Percentiles rank a stretch among this genome's conserved stretches.
Conservation (phyloP, 2,888 invertebrate species). For the Drosophila austrosaltans region DNA sequence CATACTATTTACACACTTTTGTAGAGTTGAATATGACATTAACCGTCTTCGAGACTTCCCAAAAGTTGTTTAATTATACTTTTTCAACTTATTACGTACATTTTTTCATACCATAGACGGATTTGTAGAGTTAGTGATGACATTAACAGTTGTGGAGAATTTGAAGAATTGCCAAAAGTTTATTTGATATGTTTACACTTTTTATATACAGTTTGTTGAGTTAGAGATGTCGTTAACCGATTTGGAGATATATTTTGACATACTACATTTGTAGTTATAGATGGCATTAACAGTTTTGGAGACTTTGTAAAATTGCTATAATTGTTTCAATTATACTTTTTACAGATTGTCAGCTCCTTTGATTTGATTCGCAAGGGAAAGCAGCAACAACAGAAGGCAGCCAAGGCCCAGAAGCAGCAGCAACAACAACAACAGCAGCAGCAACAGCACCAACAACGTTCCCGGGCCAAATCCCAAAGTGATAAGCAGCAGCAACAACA, state of each 20-base stretch:
- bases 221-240: neutral
- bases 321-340: constrained; percentile 4
- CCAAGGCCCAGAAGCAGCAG: constrained; percentile 66
- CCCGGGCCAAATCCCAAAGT: constrained; percentile 76
- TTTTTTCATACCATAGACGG: too few relatives aligned
- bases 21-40: too few relatives aligned
- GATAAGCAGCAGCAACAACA: constrained; percentile 63
- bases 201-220: too few relatives aligned
- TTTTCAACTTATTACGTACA: too few relatives aligned
- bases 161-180: too few relatives aligned
- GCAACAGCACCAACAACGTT: constrained; percentile 67
- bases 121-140: too few relatives aligned
- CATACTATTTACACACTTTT: too few relatives aligned
- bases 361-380: constrained; percentile 81
- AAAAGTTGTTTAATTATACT: too few relatives aligned
- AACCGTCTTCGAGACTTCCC: too few relatives aligned
- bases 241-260: neutral
- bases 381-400: constrained; percentile 75
- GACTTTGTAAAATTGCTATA: neutral
- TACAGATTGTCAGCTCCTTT: constrained; percentile 80
- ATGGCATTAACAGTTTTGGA: neutral
- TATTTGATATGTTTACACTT: too few relatives aligned
- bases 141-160: too few relatives aligned
- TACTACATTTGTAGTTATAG: too few relatives aligned
- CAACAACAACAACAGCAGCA: constrained; percentile 51